Percentiles rank a stretch among this genome's conserved stretches.
Evolutionary conservation across 1,140 invertebrate species (phyloP).

Genomic region (Radopholus similis): DNA sequence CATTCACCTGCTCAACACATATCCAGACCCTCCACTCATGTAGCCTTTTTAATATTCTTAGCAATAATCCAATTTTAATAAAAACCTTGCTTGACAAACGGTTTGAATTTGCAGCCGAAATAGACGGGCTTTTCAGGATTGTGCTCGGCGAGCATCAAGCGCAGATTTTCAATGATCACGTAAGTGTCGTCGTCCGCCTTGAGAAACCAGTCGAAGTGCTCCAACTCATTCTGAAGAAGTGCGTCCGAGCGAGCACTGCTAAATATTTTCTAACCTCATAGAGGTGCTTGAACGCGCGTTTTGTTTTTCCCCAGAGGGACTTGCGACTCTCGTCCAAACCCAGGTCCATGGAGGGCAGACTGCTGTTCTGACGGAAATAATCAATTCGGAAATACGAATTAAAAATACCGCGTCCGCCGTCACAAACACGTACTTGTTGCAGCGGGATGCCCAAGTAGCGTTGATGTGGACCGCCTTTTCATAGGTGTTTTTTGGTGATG

Average conservation of each 20-base stretch:
- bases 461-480: conserved; percentile 85
- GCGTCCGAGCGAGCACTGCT: conserved; percentile 5
- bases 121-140: conserved; percentile 60
- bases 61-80: not conserved
- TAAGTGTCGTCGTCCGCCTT: conserved; percentile 62
- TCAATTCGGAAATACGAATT: too few relatives aligned
- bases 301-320: conserved; percentile 88
- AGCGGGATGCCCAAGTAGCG: conserved; percentile 88
- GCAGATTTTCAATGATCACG: conserved; percentile 62
- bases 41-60: conserved; percentile 68
- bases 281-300: conserved; percentile 63
- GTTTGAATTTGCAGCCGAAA: conserved; percentile 61
- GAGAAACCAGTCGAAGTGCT: conserved; percentile 62
- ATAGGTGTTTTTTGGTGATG: conserved; percentile 80
- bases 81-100: too few relatives aligned
- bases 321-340: conserved; percentile 64
- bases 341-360: conserved; percentile 63
- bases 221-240: conserved; percentile 31
- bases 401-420: conserved; percentile 58
- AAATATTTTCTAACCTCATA: conserved; percentile 40
- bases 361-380: too few relatives aligned
- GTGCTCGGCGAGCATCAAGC: conserved; percentile 50
- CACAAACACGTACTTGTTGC: conserved; percentile 68
- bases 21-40: conserved; percentile 78
- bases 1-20: conserved; percentile 61